Evolutionary conservation across 2,797 vertebrate species (phyloP).

Genomic region (Poecilia wingei): DNA sequence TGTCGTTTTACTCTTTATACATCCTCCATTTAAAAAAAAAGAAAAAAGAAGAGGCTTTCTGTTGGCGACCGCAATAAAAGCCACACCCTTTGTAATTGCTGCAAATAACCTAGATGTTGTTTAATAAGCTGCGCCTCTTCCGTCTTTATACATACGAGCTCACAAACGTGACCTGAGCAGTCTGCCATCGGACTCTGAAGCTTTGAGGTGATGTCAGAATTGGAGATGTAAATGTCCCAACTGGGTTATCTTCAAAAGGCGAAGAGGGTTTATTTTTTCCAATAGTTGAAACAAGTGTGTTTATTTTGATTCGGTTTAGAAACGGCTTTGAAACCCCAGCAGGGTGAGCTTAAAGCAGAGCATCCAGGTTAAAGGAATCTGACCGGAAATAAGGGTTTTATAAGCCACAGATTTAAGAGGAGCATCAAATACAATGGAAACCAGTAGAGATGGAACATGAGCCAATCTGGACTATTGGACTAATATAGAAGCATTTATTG

Average conservation of each 20-base stretch:
- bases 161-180: background rate
- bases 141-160: slow-evolving; percentile 14
- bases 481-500: background rate
- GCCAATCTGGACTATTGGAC: background rate
- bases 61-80: background rate
- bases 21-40: slow-evolving; percentile 1
- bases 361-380: background rate
- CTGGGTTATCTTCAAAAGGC: slow-evolving; percentile 3
- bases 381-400: background rate
- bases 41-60: slow-evolving; percentile 7
- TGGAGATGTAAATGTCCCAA: background rate
- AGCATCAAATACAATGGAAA: background rate
- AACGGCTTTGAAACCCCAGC: background rate
- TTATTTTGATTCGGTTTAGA: slow-evolving; percentile 1
- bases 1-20: background rate
- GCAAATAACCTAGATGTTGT: slow-evolving; percentile 18
- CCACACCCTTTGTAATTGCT: slow-evolving; percentile 40
- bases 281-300: background rate
- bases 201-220: background rate
- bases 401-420: background rate
- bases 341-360: background rate
- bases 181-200: background rate
- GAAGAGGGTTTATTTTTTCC: background rate
- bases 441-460: background rate
- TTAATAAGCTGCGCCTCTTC: background rate